Conservation (phyloP, 2,888 invertebrate species). For the Aporophyla nigra region DNA sequence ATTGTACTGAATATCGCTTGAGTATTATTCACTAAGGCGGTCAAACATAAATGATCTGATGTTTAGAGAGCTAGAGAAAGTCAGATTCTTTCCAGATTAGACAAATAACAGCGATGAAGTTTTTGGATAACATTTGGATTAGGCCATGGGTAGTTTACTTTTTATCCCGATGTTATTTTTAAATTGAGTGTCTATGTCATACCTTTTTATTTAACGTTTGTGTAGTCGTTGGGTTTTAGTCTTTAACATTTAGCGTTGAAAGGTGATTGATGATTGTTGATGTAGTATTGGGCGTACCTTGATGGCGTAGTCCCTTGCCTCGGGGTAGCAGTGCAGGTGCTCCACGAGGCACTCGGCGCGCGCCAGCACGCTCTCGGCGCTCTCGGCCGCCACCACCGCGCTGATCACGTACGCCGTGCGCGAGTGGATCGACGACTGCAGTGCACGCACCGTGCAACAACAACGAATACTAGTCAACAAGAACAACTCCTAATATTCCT, state of each 20-base stretch:
- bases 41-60: neutral
- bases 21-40: neutral
- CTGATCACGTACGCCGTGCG: slow-evolving; percentile 93
- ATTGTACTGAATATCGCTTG: neutral
- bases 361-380: slow-evolving; percentile 89
- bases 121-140: neutral
- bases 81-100: too few relatives aligned
- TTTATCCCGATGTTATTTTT: too few relatives aligned
- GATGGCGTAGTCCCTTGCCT: slow-evolving; percentile 93
- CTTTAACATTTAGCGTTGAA: neutral
- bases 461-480: neutral
- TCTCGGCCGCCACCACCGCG: slow-evolving; percentile 91
- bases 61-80: neutral
- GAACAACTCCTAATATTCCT: neutral
- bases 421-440: slow-evolving; percentile 91
- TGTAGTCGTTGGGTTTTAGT: neutral
- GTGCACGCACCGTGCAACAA: neutral
- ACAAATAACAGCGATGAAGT: too few relatives aligned
- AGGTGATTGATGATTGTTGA: neutral
- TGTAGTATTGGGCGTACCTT: slow-evolving; percentile 87
- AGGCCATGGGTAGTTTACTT: too few relatives aligned
- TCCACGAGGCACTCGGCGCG: slow-evolving; percentile 93
- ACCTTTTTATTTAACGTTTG: too few relatives aligned
- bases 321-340: slow-evolving; percentile 94
- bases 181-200: too few relatives aligned